A percentile compares a stretch with the other conserved stretches of the same genome.
phyloP scores from a whole-genome alignment of 2,888 invertebrate species.

The Microchrysa polita region DNA sequence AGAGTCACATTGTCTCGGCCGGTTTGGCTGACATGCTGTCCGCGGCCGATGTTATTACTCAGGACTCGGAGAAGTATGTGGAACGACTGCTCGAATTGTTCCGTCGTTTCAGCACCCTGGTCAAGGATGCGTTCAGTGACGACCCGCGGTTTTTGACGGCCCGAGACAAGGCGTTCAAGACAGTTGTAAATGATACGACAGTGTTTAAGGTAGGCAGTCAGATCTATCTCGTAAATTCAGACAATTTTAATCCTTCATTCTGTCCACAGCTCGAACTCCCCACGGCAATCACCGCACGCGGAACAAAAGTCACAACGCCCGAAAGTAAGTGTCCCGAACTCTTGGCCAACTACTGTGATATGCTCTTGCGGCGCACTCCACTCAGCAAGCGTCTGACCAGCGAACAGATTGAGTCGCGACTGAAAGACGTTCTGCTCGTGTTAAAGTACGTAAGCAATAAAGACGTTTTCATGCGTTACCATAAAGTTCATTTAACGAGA shows the following conservation, averaged over 20 bases:
- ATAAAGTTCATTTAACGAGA: conserved; percentile 96
- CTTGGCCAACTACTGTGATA: conserved; percentile 99
- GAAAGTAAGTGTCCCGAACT: conserved; percentile 99
- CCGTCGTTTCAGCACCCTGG: conserved; percentile 89
- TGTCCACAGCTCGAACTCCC: conserved; percentile 68
- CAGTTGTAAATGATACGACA: conserved; percentile 97
- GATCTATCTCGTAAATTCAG: too few species aligned
- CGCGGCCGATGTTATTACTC: conserved; percentile 93
- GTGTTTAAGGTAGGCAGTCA: conserved; percentile 73
- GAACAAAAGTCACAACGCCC: conserved; percentile 77
- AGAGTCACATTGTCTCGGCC: conserved; percentile 92
- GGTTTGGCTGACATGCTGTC: conserved; percentile 97
- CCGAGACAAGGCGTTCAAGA: conserved; percentile 96
- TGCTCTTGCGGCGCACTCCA: conserved; percentile 95
- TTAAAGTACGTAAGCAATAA: conserved; percentile 99
- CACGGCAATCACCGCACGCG: conserved; percentile 71
- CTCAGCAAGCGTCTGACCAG: conserved; percentile 94
- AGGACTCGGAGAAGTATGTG: conserved; percentile 98
- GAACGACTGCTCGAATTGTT: conserved; percentile 93
- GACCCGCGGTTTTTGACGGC: conserved; percentile 98
- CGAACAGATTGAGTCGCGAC: conserved; percentile 94
- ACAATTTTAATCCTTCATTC: too few species aligned
- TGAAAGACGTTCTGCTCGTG: conserved; percentile 93
- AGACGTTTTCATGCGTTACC: conserved; percentile 99
- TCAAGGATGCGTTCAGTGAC: conserved; percentile 93